Base-by-base conservation (phyloP, 2,113 vertebrate species). In the Mirounga angustirostris region DNA sequence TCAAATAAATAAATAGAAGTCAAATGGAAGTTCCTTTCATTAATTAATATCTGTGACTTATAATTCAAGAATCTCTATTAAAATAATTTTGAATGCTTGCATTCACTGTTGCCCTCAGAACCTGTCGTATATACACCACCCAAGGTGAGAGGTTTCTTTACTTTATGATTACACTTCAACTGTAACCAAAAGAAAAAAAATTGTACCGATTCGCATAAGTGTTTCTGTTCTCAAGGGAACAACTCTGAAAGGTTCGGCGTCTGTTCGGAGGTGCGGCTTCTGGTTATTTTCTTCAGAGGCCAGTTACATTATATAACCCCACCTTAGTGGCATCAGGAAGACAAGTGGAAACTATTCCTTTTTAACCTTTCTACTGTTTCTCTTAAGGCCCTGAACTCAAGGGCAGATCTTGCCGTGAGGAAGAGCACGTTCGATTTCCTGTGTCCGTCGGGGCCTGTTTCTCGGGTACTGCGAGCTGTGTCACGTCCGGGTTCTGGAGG, bases 31-130 rank as follows among this genome's bases (percentile, higher is more conserved):
- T 81, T 84, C 19, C 40, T 74, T 59, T 19, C 18, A 14, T 95
- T 76, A 52, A 33, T 69, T 93, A 92, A 33, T 83, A 89, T 71
- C 81, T 87, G 7, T 61, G 9, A 50, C 24, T 15, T 24, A 3
- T 82, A 36, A 87, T 65, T 81, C n/a, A 89, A 88, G 43, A 78
- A 26, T 87, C 52, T 63, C 22, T 93, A 21, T 67, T 71, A 95
- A 90, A 78, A 67, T 94, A 61, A 93, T 71, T 76, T 85, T 87
- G 81, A 90, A 89, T 83, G 78, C 50, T 76, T 15, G 30, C n/a
- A 67, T 76, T 95, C 54, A 69, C 33, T 63, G 4, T 76, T 89
- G 16, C 33, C 43, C 46, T 86, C 33, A 89, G n/a, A 91, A 30
- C 73, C 56, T 79, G 18, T 67, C 81, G 61, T 63, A 24, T 76